phyloP scores from a whole-genome alignment of 2,797 vertebrate genomes.

The Amniataba percoides region DNA sequence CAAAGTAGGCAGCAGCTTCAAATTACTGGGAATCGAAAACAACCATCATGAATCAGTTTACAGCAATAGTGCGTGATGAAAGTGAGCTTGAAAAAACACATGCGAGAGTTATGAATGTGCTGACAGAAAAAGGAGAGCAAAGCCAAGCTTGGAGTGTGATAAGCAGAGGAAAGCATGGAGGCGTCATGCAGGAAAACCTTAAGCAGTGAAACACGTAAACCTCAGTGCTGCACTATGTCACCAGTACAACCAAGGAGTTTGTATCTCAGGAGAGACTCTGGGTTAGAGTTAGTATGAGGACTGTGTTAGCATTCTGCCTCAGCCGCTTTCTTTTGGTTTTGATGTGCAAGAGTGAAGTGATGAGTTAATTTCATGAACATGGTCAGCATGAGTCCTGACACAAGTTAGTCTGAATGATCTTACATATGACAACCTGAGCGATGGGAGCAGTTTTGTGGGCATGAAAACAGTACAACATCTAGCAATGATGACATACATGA shows the following conservation, averaged over 20 bases:
- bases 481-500: slow-evolving; percentile 10
- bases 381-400: not conserved
- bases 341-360: slow-evolving; percentile 21
- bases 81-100: slow-evolving; percentile 9
- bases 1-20: not conserved
- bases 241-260: not conserved
- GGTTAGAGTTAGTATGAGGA: slow-evolving; percentile 9
- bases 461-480: slow-evolving; percentile 1
- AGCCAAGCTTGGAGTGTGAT: slow-evolving; percentile 28
- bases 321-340: not conserved
- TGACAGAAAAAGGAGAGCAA: slow-evolving; percentile 11
- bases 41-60: not conserved
- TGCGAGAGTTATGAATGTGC: slow-evolving; percentile 1
- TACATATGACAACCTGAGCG: not conserved
- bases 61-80: not conserved
- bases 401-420: slow-evolving; percentile 6
- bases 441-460: slow-evolving; percentile 8
- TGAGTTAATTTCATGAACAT: slow-evolving; percentile 23
- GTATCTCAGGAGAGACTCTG: not conserved
- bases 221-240: slow-evolving; percentile 12
- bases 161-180: slow-evolving; percentile 13
- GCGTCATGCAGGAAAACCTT: slow-evolving; percentile 4
- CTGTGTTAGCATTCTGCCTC: not conserved
- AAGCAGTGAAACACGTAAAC: not conserved
- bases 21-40: not conserved